These are phyloP conservation scores for Babyrousa celebensis DNA, from an alignment of 2,797 vertebrate genomes.

Conservation along the genomic window DNA sequence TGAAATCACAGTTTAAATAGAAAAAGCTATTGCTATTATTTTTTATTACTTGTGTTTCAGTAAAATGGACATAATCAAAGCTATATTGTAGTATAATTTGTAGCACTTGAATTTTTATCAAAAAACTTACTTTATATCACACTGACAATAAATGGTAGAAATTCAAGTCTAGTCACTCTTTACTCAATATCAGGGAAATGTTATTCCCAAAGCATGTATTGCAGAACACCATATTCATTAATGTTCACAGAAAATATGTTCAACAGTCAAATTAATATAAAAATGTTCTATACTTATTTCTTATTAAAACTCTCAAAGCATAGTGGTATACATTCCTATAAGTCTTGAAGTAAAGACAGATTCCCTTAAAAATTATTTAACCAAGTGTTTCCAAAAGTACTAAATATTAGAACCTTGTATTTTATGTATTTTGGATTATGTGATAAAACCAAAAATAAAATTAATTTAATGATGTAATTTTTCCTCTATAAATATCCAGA, in stretches of 20 bases:
- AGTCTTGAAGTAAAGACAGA: not conserved
- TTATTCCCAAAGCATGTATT: too few species aligned
- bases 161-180: not conserved
- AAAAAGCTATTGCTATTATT: not conserved
- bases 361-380: not conserved
- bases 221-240: not conserved
- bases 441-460: not conserved
- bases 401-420: not conserved
- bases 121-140: not conserved
- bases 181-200: not conserved
- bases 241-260: not conserved
- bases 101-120: not conserved
- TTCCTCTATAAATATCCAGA: not conserved
- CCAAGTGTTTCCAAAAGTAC: not conserved
- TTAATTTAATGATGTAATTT: not conserved
- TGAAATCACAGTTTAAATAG: not conserved
- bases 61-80: not conserved
- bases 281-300: not conserved
- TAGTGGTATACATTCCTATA: fast-evolving
- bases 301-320: not conserved
- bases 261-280: not conserved
- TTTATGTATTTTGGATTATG: not conserved
- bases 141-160: not conserved
- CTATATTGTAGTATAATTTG: not conserved
- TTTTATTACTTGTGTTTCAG: not conserved